Conservation (phyloP, 2,113 vertebrate genomes). For the Hippocampus comes region DNA sequence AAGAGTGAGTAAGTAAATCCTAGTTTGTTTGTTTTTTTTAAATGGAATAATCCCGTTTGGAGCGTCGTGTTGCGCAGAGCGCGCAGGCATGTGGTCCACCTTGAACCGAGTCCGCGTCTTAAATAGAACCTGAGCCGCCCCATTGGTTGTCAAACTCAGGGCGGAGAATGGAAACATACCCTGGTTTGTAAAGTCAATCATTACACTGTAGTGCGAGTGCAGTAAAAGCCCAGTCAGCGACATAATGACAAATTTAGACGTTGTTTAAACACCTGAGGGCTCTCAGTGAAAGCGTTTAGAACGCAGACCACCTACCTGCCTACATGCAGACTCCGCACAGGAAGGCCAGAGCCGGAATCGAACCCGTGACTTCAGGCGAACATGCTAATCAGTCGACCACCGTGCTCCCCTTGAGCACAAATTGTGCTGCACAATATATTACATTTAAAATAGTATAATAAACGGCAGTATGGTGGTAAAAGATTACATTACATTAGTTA, state of each 20-base stretch:
- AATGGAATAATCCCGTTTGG: background rate
- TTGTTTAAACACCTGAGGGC: background rate
- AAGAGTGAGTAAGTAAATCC: background rate
- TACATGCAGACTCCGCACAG: too few relatives aligned
- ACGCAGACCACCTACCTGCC: background rate
- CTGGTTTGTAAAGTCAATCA: constrained; percentile 41
- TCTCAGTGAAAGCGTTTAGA: background rate
- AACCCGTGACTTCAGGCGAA: too few relatives aligned
- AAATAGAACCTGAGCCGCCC: constrained; percentile 63
- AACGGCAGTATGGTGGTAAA: too few relatives aligned
- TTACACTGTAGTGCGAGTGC: constrained; percentile 20
- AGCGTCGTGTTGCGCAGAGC: constrained; percentile 26
- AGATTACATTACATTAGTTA: too few relatives aligned
- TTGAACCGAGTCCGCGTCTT: constrained; percentile 56
- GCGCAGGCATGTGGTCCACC: constrained; percentile 60
- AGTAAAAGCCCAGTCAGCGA: background rate
- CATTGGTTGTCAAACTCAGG: constrained; percentile 58
- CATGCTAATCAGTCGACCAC: too few relatives aligned
- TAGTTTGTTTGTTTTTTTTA: background rate
- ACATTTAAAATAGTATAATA: too few relatives aligned
- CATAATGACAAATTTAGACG: background rate
- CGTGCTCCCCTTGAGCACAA: too few relatives aligned
- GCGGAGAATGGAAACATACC: constrained; percentile 46
- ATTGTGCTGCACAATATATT: too few relatives aligned
- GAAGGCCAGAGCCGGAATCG: too few relatives aligned